Evolutionary conservation across 1,140 invertebrate species (phyloP).

Genomic region (Drosophila aff.): DNA sequence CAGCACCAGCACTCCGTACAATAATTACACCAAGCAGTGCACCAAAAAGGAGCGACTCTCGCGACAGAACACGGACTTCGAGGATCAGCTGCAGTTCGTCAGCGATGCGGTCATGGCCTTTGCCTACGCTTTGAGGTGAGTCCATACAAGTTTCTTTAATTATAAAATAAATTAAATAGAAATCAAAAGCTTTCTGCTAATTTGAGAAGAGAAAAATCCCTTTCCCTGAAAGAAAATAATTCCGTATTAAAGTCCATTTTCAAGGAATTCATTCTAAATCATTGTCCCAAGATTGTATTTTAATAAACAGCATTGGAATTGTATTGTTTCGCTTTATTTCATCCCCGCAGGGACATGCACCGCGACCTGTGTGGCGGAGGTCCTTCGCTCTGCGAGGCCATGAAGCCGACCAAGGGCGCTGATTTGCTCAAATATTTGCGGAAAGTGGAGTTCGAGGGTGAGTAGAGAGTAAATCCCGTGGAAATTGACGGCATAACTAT

Average conservation of each 20-base stretch:
- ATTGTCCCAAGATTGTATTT: too few species aligned
- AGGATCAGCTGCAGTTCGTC: slow-evolving; percentile 96
- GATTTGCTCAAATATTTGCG: slow-evolving; percentile 93
- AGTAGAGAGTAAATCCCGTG: slow-evolving; percentile 54
- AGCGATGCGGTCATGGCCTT: slow-evolving; percentile 97
- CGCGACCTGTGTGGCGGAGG: slow-evolving; percentile 89
- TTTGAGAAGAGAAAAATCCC: not conserved
- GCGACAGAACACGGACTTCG: slow-evolving; percentile 92
- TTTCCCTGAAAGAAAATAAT: not conserved
- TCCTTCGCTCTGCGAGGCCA: slow-evolving; percentile 92
- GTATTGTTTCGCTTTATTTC: not conserved
- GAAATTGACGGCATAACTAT: slow-evolving; percentile 4
- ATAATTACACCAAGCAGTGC: slow-evolving; percentile 90
- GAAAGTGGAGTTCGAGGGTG: slow-evolving; percentile 94
- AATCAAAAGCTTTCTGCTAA: not conserved
- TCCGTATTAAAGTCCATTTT: too few species aligned
- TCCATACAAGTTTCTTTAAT: not conserved
- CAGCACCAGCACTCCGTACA: slow-evolving; percentile 92
- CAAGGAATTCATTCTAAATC: too few species aligned
- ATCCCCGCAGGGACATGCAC: slow-evolving; percentile 91
- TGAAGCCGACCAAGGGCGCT: slow-evolving; percentile 95
- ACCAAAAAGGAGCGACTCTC: slow-evolving; percentile 90
- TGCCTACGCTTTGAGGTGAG: slow-evolving; percentile 93
- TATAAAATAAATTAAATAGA: not conserved
- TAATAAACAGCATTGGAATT: not conserved